These are phyloP conservation scores for Hiodon tergisus DNA, from an alignment of 2,113 vertebrate genomes.

Conservation along the genomic window DNA sequence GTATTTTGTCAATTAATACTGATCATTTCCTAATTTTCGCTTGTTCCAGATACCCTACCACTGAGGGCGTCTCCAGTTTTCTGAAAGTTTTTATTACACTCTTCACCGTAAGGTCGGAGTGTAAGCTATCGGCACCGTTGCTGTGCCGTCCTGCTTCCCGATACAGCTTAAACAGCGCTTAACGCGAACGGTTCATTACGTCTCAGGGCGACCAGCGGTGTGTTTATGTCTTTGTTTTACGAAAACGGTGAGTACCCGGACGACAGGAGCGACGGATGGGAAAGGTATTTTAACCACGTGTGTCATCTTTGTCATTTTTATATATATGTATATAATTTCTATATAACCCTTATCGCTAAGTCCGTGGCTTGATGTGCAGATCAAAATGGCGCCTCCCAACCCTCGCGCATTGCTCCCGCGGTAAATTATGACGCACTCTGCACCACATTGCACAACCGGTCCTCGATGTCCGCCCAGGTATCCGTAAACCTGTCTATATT, in stretches of 20 bases:
- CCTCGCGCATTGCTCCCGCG: conserved; percentile 42
- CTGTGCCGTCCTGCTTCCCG: conserved; percentile 48
- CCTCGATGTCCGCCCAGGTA: not conserved
- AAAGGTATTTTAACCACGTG: not conserved
- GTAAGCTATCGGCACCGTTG: conserved; percentile 42
- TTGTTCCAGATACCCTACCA: conserved; percentile 39
- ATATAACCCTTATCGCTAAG: not conserved
- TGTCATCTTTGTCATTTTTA: not conserved
- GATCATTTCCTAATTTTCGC: not conserved
- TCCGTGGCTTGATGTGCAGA: conserved; percentile 21
- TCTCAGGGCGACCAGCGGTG: conserved; percentile 94
- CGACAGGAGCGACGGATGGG: accelerated
- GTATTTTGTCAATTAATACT: conserved; percentile 8
- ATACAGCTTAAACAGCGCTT: conserved; percentile 41
- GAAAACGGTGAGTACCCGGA: conserved; percentile 77
- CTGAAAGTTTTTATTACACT: conserved; percentile 34
- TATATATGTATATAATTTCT: not conserved
- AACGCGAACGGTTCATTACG: conserved; percentile 76
- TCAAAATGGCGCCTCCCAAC: conserved; percentile 68
- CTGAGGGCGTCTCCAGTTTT: conserved; percentile 52
- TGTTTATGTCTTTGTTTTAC: conserved; percentile 99
- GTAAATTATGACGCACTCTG: conserved; percentile 67
- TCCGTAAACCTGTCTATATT: not conserved
- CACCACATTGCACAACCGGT: conserved; percentile 43
- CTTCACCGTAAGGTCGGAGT: conserved; percentile 36